Percentiles rank a stretch among this genome's conserved stretches.
These are phyloP conservation scores for Apamea epomidion DNA, from an alignment of 2,888 invertebrate species.

Conservation along the genomic window DNA sequence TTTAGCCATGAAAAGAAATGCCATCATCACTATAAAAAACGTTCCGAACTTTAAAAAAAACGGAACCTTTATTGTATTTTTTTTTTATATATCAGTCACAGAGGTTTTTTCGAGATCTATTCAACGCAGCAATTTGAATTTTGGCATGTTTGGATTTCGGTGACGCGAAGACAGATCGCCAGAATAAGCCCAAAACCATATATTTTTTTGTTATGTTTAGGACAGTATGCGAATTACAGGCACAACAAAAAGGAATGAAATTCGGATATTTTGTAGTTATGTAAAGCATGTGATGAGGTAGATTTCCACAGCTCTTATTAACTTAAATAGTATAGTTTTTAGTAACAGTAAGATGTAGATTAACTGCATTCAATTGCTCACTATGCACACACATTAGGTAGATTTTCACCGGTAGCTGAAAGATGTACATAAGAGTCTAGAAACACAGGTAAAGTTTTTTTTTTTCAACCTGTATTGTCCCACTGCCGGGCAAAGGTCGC, in stretches of 20 bases:
- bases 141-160: too few species aligned
- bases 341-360: neutral
- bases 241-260: neutral
- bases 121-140: too few species aligned
- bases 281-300: neutral
- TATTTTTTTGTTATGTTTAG: neutral
- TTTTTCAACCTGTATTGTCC: neutral
- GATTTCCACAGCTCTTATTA: neutral
- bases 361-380: neutral
- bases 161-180: too few species aligned
- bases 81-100: too few species aligned
- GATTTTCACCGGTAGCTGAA: neutral
- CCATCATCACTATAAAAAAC: too few species aligned
- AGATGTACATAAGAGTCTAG: neutral
- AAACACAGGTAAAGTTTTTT: slow-evolving; percentile 4
- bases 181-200: too few species aligned
- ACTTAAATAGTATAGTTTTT: neutral
- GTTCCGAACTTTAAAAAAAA: too few species aligned
- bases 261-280: neutral
- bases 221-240: neutral
- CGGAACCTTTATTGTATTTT: too few species aligned
- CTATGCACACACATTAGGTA: neutral
- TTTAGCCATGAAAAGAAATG: neutral
- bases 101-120: too few species aligned
- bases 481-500: neutral